Percentiles rank a stretch among this genome's conserved stretches.
Conservation (phyloP, 1,140 invertebrate genomes). For the Drosophila sulfurigaster region DNA sequence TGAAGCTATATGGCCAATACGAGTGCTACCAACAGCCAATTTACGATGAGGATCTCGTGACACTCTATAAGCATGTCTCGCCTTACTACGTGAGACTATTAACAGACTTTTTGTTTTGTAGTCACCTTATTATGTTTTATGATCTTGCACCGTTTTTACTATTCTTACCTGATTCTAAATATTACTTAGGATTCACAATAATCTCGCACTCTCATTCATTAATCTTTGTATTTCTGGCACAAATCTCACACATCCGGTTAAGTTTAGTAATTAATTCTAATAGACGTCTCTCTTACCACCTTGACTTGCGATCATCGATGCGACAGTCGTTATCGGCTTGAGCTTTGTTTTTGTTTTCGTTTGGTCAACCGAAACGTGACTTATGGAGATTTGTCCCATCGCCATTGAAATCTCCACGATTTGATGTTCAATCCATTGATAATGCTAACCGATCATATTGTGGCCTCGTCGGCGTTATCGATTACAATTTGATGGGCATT, state of each 20-base stretch:
- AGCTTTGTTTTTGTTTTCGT: slow-evolving; percentile 32
- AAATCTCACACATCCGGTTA: slow-evolving; percentile 2
- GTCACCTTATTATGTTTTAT: background rate
- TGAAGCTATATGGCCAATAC: slow-evolving; percentile 69
- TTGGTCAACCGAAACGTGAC: slow-evolving; percentile 49
- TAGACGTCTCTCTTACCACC: slow-evolving; percentile 9
- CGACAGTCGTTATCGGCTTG: slow-evolving; percentile 32
- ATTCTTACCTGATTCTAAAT: too few species aligned
- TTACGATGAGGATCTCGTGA: slow-evolving; percentile 32
- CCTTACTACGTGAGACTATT: slow-evolving; percentile 31
- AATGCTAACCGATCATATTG: slow-evolving; percentile 47
- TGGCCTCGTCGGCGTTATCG: slow-evolving; percentile 64
- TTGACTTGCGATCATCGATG: slow-evolving; percentile 33
- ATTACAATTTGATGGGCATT: slow-evolving; percentile 69
- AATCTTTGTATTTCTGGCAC: background rate
- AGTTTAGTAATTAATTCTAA: slow-evolving; percentile 24
- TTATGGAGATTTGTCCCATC: slow-evolving; percentile 49
- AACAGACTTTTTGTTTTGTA: slow-evolving; percentile 13
- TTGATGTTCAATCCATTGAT: slow-evolving; percentile 61
- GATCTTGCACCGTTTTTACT: too few species aligned
- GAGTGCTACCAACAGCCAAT: slow-evolving; percentile 21
- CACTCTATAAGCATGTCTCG: slow-evolving; percentile 21
- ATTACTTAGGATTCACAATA: too few species aligned
- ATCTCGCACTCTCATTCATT: background rate
- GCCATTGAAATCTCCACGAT: slow-evolving; percentile 32